Conservation (phyloP, 2,888 invertebrate species). For the Lasioglossum morio region DNA sequence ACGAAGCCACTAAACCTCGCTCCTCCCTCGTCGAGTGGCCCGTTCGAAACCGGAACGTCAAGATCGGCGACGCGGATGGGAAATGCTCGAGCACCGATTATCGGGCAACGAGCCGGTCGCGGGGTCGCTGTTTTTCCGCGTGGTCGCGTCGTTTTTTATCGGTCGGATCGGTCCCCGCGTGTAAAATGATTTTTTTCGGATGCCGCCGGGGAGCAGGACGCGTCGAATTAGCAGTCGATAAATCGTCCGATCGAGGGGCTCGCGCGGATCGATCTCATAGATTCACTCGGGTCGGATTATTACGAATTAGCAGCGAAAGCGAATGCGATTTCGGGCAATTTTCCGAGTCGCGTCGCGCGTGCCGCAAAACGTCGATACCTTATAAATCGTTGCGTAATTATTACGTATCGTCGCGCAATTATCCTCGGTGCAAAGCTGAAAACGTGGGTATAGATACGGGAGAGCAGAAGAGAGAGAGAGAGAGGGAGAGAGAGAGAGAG, state of each 20-base stretch:
- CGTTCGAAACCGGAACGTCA: not conserved
- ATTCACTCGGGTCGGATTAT: constrained; percentile 27
- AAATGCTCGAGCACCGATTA: not conserved
- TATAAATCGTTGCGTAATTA: constrained; percentile 52
- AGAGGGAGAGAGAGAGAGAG: not conserved
- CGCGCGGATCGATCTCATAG: constrained; percentile 19
- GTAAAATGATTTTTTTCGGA: constrained; percentile 20
- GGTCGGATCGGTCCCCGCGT: not conserved
- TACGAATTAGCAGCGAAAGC: constrained; percentile 44
- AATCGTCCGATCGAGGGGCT: constrained; percentile 23
- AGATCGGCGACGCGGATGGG: not conserved
- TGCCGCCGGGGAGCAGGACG: not conserved
- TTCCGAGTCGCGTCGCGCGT: constrained; percentile 47
- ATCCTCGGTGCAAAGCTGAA: constrained; percentile 28
- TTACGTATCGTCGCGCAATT: constrained; percentile 65
- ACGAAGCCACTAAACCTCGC: not conserved
- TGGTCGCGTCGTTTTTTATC: constrained; percentile 28
- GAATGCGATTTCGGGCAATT: constrained; percentile 47
- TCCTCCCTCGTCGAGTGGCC: not conserved
- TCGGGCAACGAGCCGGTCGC: not conserved
- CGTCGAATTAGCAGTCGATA: constrained; percentile 13
- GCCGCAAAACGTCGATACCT: constrained; percentile 48
- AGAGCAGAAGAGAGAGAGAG: not conserved
- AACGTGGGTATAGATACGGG: not conserved
- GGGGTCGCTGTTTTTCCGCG: not conserved